Evolutionary conservation across 1,140 invertebrate species (phyloP), one percentile per base, ranked within the genome.

Genomic region (Conus betulinus): DNA sequence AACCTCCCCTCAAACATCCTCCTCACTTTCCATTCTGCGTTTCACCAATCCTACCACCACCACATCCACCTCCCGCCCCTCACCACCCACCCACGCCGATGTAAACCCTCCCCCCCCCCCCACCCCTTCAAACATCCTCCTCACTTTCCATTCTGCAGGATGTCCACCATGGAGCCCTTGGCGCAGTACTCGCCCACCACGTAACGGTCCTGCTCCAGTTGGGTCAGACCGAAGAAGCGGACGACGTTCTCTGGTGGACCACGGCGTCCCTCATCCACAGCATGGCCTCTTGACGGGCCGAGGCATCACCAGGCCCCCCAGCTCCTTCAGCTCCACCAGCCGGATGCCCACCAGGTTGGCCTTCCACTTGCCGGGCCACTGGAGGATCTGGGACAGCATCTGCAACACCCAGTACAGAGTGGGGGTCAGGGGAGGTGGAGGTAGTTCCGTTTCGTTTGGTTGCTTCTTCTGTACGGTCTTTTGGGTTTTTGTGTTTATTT

Each of bases 341-440:
- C 91, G 55, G 10, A 93, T 85, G 4, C 92, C 91, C 8, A 93
- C 87, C 7, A 67, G 85, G 78, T 90, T 85, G 27, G 86, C 88
- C 52, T 91, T 90, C 82, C 89, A 93, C 88, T 89, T 92, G 7
- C 92, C 92, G 8, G 93, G 93, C 93, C 93, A 94, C 79, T 94
- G 93, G 39, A 94, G 85, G 39, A 94, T 90, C 25, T 94, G 90
- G 7, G 71, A 60, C 51, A 92, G 55, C n/a, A 91, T 90, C 86
- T 87, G 53, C 5, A 8, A 39, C 8, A 60, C 57, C 39, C 39
- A 39, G 0, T 1, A 39, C 39, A 39, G 39, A 51, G 27, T 0
- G 39, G 39, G 52, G 63, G n/a, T 15, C 15, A 71, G 63, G 3
- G 63, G 63, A 71, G 63, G 63, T 17, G 15, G 63, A 71, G 63